These are phyloP conservation scores for Watsonalla cultraria DNA, from an alignment of 2,888 invertebrate genomes.

Conservation along the genomic window DNA sequence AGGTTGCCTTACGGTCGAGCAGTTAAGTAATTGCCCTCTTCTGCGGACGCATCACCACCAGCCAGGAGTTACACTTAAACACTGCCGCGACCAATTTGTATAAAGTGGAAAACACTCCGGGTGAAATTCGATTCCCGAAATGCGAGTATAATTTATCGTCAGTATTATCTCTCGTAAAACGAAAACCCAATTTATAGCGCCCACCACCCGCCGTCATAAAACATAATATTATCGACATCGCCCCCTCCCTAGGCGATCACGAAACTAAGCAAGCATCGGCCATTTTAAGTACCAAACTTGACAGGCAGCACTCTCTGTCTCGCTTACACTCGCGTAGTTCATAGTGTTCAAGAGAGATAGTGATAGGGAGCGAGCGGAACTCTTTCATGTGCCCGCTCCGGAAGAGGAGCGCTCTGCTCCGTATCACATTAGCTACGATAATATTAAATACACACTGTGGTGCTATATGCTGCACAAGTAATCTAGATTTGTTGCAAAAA, in stretches of 20 bases:
- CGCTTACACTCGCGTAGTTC: conserved; percentile 5
- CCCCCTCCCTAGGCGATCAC: conserved; percentile 76
- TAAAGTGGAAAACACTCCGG: conserved; percentile 33
- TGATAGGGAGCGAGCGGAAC: conserved; percentile 46
- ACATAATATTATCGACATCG: conserved; percentile 74
- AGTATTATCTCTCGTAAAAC: conserved; percentile 70
- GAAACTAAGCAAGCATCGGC: conserved; percentile 73
- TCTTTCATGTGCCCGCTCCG: conserved; percentile 59
- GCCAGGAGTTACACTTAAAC: conserved; percentile 26
- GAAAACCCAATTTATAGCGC: conserved; percentile 68
- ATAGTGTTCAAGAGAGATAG: conserved; percentile 33
- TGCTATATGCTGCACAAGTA: background rate
- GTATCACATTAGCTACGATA: conserved; percentile 39
- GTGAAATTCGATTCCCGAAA: conserved; percentile 56
- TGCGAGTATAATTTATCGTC: conserved; percentile 62
- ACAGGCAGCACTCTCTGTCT: conserved; percentile 41
- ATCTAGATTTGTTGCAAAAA: too few species aligned
- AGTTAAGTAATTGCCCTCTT: conserved; percentile 46
- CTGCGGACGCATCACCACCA: conserved; percentile 35
- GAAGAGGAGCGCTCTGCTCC: conserved; percentile 53
- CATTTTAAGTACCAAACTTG: conserved; percentile 70
- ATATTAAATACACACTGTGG: conserved; percentile 10
- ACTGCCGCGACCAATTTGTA: conserved; percentile 21
- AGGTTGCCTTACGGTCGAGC: conserved; percentile 40
- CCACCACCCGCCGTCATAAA: conserved; percentile 67